Evolutionary conservation across 2,797 vertebrate genomes (phyloP), one percentile per base, ranked within the genome.

Genomic region (Enteromius radiatus): DNA sequence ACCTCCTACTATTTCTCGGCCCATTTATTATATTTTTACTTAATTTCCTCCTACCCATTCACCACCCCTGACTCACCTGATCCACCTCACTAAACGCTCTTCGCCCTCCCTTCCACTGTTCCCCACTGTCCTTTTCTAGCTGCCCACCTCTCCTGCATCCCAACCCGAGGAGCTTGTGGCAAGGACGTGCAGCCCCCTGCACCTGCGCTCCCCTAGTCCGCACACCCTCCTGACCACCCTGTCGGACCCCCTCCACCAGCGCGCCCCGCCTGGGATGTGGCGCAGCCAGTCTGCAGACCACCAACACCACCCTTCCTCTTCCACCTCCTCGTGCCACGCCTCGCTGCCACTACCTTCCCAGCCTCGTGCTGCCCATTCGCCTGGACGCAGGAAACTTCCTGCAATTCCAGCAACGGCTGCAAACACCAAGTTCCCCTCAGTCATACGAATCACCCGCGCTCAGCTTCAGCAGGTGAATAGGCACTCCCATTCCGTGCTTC

Each of bases 361-460:
- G 88, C 89, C 93, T 88, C 91, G 91, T 7, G 92, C 89, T 10
- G 91, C 89, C 38, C 84, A 92, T 86, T 96, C 95, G 11, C 92
- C 96, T 82, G 92, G 91, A 78, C 96, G 94, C 88, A 95, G 97
- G 93, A 96, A 96, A 90, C 96, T 97, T 89, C 97, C 97, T 80
- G 92, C 94, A 88, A 95, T 96, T 91, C 96, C 96, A n/a, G 92
- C 91, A 82, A 95, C 94, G 61, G 96, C 91, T 81, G 93, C 93
- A 93, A 95, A 94, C 91, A 88, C 90, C 94, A 96, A 94, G 96
- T 90, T 96, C 65, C 96, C 96, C 94, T 95, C 96, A 89, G 94
- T 97, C 93, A 98, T 97, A 92, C 95, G 95, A 92, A 96, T 97
- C 95, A 97, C 96, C 88, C 96, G 97, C 64, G 96, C 96, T 85